Base-by-base conservation (phyloP, 2,113 vertebrate genomes). In the Columba livia region DNA sequence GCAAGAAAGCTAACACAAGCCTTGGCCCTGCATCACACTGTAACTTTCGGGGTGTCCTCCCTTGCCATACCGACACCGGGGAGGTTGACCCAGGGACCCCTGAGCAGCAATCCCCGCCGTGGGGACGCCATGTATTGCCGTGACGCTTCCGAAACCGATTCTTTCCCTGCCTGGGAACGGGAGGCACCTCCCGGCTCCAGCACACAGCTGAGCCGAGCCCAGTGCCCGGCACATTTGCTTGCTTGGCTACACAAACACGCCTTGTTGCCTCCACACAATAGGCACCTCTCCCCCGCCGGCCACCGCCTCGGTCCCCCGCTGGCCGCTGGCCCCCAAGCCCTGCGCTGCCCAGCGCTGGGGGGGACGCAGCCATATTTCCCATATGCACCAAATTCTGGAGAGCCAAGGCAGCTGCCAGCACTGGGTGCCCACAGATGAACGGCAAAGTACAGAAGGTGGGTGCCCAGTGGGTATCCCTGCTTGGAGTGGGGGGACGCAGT, bases 231-330 rank as follows among this genome's bases (percentile, higher is more conserved):
- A 32, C 53, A 38, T 92, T 83, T 56, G 32, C 75, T 79, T 73
- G 89, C 92, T 89, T 71, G 69, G 74, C 61, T 60, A 38, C 82
- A 89, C 58, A 47, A 65, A 11, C 85, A 89, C n/a, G 89, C 92
- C 81, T 36, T 86, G 85, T 57, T 92, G 85, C 66, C 56, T 86
- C 56, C 4, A 6, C 32, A 94, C 85, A 95, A 95, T 89, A 29
- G 91, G 21, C 6, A 0, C 42, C 25, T 15, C 40, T n/a, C 86
- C 79, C 62, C 11, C 2, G 60, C 13, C 6, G 23, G 66, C 65
- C 44, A 70, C 57, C 50, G 31, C 61, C 24, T 4, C 2, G 5
- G 28, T 47, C 24, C 62, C 57, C 58, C 2, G 2, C 67, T 1
- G 20, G 47, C 61, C 75, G 21, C 47, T 2, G 8, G n/a, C 56